Evolutionary conservation across 2,888 invertebrate genomes (phyloP).

Genomic region (Ennomos quercinarius): DNA sequence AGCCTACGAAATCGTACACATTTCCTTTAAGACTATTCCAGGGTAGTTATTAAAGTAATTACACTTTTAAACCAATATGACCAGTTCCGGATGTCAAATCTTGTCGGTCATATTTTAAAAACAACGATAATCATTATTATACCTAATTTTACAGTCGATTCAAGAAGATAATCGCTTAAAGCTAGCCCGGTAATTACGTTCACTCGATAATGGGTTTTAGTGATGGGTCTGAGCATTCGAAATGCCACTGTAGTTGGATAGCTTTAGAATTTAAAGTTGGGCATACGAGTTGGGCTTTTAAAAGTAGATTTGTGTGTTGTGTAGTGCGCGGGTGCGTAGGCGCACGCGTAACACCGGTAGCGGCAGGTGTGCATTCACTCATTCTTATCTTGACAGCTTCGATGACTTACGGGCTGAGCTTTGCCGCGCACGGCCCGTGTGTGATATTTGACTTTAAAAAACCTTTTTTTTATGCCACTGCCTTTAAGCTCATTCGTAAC

Average conservation of each 20-base stretch:
- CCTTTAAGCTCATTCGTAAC: slow-evolving; percentile 81
- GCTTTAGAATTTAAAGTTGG: slow-evolving; percentile 53
- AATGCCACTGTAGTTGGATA: slow-evolving; percentile 54
- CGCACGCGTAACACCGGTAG: slow-evolving; percentile 82
- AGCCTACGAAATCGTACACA: slow-evolving; percentile 49
- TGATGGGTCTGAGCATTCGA: slow-evolving; percentile 39
- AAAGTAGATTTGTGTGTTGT: slow-evolving; percentile 59
- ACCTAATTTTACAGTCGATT: slow-evolving; percentile 78
- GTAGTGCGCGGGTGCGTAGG: slow-evolving; percentile 67
- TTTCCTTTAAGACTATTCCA: slow-evolving; percentile 53
- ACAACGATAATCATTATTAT: slow-evolving; percentile 80
- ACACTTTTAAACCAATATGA: slow-evolving; percentile 56
- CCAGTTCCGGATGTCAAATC: slow-evolving; percentile 73
- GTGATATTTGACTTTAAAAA: slow-evolving; percentile 75
- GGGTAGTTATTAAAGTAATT: slow-evolving; percentile 52
- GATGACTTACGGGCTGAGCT: slow-evolving; percentile 79
- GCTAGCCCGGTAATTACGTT: slow-evolving; percentile 63
- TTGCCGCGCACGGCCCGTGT: slow-evolving; percentile 63
- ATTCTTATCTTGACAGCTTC: slow-evolving; percentile 84
- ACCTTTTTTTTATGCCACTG: slow-evolving; percentile 70
- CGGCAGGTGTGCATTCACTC: slow-evolving; percentile 83
- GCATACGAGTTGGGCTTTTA: slow-evolving; percentile 45
- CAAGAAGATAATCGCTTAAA: slow-evolving; percentile 73
- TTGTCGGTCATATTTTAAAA: slow-evolving; percentile 72
- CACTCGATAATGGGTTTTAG: slow-evolving; percentile 59